Evolutionary conservation across 2,888 invertebrate genomes (phyloP), one percentile per base, ranked within the genome.

Genomic region (Eupeodes latifasciatus): DNA sequence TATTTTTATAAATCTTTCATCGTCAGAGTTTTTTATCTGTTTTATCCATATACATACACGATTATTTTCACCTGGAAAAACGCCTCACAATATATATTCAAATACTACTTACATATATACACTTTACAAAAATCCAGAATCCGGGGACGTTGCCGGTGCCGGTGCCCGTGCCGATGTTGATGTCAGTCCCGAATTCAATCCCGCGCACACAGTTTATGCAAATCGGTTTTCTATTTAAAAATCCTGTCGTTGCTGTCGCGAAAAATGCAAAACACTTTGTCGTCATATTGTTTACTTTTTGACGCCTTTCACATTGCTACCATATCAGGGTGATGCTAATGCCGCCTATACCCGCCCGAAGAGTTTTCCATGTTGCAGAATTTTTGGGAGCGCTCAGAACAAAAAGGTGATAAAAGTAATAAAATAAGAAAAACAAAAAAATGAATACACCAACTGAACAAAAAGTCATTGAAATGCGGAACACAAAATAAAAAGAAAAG

Each of bases 191-290:
- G 51, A 16, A 51, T 16, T 34, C 51, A 34, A 27, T 16, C 12
- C 44, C 47, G 44, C 36, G n/a, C 81, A 51, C 51, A 71, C 78
- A 75, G 78, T 79, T 86, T 86, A 86, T 86, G 86, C 83, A 86
- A 86, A 86, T 86, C 69, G 82, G 11, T 79, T 71, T 82, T 82
- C 82, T 82, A 82, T 86, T 86, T 86, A 82, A 86, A 44, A 86
- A 86, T 82, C 69, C 78, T 80, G 83, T 83, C 78, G 76, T 78
- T 79, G 74, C 79, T 80, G 82, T 83, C 78, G 83, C 82, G 75
- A 78, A 79, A 79, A 79, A 79, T 74, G 78, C 81, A 81, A 81
- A 78, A 69, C 74, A 78, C 59, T 78, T 74, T 62, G 67, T 49
- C 72, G 78, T 75, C 78, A 59, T 83, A 69, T 71, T 71, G 78